Conservation (phyloP, 2,888 invertebrate genomes). For the Patella pellucida region DNA sequence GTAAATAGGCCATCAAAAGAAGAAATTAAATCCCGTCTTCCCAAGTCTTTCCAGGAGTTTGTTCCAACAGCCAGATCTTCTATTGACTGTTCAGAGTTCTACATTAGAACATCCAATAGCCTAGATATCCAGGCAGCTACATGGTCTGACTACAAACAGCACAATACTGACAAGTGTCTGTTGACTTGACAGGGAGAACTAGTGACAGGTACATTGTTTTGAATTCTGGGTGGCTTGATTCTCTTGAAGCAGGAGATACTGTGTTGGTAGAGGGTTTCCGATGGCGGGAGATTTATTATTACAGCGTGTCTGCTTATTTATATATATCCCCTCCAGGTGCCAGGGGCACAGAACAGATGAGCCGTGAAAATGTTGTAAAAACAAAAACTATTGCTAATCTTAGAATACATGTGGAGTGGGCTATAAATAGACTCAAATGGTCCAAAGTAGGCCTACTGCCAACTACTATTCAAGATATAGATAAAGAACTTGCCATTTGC, state of each 20-base stretch:
- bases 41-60: background rate
- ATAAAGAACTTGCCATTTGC: too few relatives aligned
- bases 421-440: too few relatives aligned
- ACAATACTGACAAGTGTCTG: constrained; percentile 30
- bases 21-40: background rate
- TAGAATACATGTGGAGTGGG: too few relatives aligned
- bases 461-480: too few relatives aligned
- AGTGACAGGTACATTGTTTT: constrained; percentile 32
- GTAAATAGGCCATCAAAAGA: background rate
- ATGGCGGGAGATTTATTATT: constrained; percentile 30
- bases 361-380: too few relatives aligned
- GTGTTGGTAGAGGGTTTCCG: constrained; percentile 35
- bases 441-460: too few relatives aligned
- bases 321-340: background rate
- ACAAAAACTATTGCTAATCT: too few relatives aligned
- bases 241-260: constrained; percentile 27
- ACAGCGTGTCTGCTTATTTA: background rate
- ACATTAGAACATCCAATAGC: constrained; percentile 22
- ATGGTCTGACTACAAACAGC: constrained; percentile 29
- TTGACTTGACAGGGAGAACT: constrained; percentile 28
- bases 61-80: background rate
- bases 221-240: constrained; percentile 27
- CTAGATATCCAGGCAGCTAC: constrained; percentile 22
- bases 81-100: constrained; percentile 35
- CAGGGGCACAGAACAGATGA: constrained; percentile 8